Base-by-base conservation (phyloP, 2,888 invertebrate species). In the Herminia tarsipennalis region DNA sequence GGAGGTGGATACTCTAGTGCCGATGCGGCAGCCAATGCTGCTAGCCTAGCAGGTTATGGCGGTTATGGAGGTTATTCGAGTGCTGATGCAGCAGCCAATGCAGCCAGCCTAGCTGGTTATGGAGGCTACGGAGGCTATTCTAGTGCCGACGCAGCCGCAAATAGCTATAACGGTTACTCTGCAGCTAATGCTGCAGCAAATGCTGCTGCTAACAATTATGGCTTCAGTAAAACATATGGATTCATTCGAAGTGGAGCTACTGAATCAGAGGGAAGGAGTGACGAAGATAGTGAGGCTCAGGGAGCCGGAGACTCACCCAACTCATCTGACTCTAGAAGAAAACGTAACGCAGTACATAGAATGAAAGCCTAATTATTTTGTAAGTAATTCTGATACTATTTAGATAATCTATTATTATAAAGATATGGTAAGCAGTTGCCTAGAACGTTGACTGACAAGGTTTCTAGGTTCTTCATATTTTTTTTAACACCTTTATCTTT, bases 271-370 rank as follows among this genome's bases (percentile, higher is more conserved):
- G n/a, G 42, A 30, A 13, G 17, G 17, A 40, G 18, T n/a, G 20
- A 13, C n/a, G 44, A 39, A 1, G 48, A 56, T 1, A 25, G 10
- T 2, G 32, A 47, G 25, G 32, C 20, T 8, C 17, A 13, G 6
- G 8, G 30, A 13, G 18, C 12, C 9, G 10, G 20, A 32, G 40
- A 14, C 29, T 5, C n/a, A 20, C 29, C 40, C 13, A 21, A 36
- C 3, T 22, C 6, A 0, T 22, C 10, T 9, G 55, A 56, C 5
- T 27, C 49, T 0, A 65, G 64, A 44, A 65, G 45, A 21, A 65
- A 62, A 44, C 59, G 66, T 16, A 56, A 50, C 38, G 42, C 28
- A 29, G 42, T 49, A 17, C 35, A 36, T 17, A 57, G 65, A 54
- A 61, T 45, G 48, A 56, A 47, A 46, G 67, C 57, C 14, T 62